Base-by-base conservation (phyloP, 1,140 invertebrate genomes). In the Planococcus citri region DNA sequence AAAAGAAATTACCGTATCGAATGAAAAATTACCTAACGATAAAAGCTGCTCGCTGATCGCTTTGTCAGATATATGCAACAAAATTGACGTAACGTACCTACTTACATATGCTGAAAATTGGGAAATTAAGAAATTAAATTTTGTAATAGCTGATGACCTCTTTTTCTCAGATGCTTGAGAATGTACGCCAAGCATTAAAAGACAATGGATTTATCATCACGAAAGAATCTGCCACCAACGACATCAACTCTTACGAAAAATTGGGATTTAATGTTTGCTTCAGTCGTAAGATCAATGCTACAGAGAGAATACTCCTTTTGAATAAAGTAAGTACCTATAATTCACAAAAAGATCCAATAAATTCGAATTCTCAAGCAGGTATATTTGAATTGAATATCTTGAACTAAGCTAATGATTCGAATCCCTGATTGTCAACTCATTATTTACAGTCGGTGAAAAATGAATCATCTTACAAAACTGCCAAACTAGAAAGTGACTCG, bases 401-500 rank as follows among this genome's bases (percentile, higher is more conserved):
- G 33, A 37, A 37, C 33, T 37, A 37, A 37, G 6, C 14, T 37
- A 6, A n/a, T n/a, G n/a, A n/a, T n/a, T n/a, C 17, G 17, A 51
- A 3, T 17, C n/a, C 17, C n/a, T 51, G 6, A 14, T 51, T 51
- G 6, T 3, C 17, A 2, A 51, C 17, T 9, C 17, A 3, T 9
- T n/a, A n/a, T n/a, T 51, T 17, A 17, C 41, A 20, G 12, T 9
- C 2, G 41, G 17, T 3, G 17, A 51, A 17, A 17, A 51, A n/a
- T 17, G 17, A 51, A 6, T 2, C n/a, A 51, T 20, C n/a, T 3
- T 14, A n/a, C 41, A 51, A 3, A 51, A 9, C 17, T 17, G 69
- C 73, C 12, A 75, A 75, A 69, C 74, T 74, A 58, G 57, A 71
- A 1, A 79, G 80, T 70, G 60, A 75, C 0, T 74, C 77, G 12